phyloP scores from a whole-genome alignment of 2,888 invertebrate species.

The Amphimallon solstitiale region DNA sequence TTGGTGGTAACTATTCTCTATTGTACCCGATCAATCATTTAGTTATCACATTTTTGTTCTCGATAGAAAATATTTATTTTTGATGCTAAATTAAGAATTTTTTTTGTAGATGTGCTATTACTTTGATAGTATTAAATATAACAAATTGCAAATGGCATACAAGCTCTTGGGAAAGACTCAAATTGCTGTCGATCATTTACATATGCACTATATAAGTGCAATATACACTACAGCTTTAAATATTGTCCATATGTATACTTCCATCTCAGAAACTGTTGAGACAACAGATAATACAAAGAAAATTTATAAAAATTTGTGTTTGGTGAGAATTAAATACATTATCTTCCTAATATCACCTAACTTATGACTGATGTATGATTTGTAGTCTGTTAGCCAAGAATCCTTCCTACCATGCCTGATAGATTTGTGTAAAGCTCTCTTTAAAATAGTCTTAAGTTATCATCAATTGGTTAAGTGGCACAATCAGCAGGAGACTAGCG shows the following conservation, averaged over 20 bases:
- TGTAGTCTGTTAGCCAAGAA: constrained; percentile 67
- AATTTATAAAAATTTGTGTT: constrained; percentile 86
- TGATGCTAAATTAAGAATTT: neutral
- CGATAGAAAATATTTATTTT: too few relatives aligned
- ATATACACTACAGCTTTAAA: constrained; percentile 82
- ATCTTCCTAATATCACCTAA: too few relatives aligned
- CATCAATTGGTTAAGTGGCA: constrained; percentile 84
- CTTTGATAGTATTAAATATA: constrained; percentile 83
- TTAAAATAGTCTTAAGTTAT: constrained; percentile 83
- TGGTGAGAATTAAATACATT: constrained; percentile 56
- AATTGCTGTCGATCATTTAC: constrained; percentile 87
- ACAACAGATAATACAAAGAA: constrained; percentile 68
- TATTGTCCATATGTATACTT: constrained; percentile 66
- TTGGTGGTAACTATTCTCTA: too few relatives aligned
- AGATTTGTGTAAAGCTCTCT: constrained; percentile 87
- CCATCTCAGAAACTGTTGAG: constrained; percentile 56
- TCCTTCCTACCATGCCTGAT: constrained; percentile 80
- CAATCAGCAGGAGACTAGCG: constrained; percentile 53
- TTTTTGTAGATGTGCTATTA: constrained; percentile 68
- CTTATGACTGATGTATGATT: constrained; percentile 36
- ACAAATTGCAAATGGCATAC: constrained; percentile 88
- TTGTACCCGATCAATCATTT: too few relatives aligned
- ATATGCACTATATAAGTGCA: constrained; percentile 94
- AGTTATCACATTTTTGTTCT: too few relatives aligned
- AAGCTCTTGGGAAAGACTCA: constrained; percentile 89